Conservation (phyloP, 2,113 vertebrate species). For the Hemichromis elongatus region DNA sequence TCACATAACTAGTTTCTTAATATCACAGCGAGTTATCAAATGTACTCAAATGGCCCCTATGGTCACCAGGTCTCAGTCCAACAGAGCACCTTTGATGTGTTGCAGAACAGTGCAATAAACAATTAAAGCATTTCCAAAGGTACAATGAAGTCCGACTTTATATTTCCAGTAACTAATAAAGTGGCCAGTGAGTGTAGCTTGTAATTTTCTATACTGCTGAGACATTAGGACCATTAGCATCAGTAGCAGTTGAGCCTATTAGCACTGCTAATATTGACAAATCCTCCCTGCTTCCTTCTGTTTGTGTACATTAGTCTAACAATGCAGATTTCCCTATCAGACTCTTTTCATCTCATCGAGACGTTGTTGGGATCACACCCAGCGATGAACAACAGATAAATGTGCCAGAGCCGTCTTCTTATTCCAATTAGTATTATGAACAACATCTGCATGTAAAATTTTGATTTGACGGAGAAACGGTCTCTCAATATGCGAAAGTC, state of each 20-base stretch:
- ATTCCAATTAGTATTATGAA: background rate
- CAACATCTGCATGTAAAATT: background rate
- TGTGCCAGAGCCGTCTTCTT: background rate
- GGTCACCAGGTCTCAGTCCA: background rate
- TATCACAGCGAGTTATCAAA: background rate
- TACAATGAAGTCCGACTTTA: background rate
- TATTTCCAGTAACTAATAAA: background rate
- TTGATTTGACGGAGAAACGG: accelerated
- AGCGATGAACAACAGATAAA: background rate
- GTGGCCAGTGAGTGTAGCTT: background rate
- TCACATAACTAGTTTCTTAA: background rate
- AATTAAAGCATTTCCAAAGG: background rate
- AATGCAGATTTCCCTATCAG: too few relatives aligned
- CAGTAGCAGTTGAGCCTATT: background rate
- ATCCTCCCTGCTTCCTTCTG: background rate
- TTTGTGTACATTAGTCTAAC: background rate
- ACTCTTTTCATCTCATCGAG: background rate
- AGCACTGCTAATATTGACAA: background rate
- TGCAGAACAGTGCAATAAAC: accelerated
- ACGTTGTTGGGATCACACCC: background rate
- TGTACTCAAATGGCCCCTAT: background rate
- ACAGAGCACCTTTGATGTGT: background rate
- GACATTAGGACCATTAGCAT: background rate
- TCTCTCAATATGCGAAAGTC: accelerated
- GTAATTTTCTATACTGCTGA: background rate